Evolutionary conservation across 2,113 vertebrate species (phyloP).

Genomic region (Engystomops pustulosus): DNA sequence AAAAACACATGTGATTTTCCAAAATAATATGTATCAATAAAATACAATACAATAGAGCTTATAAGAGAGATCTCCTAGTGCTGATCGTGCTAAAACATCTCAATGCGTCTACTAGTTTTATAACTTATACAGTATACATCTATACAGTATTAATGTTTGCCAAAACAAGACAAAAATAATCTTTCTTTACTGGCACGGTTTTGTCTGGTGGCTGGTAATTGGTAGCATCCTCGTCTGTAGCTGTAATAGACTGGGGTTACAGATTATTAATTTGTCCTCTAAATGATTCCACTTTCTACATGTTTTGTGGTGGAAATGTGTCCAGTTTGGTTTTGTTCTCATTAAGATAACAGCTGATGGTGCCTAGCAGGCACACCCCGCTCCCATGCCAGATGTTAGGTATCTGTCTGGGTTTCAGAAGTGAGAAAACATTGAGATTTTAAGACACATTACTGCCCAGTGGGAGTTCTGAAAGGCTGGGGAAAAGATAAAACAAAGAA

Average conservation of each 20-base stretch:
- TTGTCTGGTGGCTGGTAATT: background rate
- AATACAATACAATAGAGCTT: too few relatives aligned
- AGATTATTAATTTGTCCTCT: conserved; percentile 18
- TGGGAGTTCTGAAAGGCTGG: conserved; percentile 23
- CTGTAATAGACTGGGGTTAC: background rate
- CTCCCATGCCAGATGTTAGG: conserved; percentile 48
- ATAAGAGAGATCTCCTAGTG: too few relatives aligned
- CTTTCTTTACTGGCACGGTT: background rate
- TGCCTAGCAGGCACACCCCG: conserved; percentile 46
- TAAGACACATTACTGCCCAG: conserved; percentile 31
- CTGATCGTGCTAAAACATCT: too few relatives aligned
- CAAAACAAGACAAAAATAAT: too few relatives aligned
- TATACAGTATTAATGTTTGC: too few relatives aligned
- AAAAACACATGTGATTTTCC: too few relatives aligned
- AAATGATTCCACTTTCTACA: conserved; percentile 14
- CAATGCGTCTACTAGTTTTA: too few relatives aligned
- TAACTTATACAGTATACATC: too few relatives aligned
- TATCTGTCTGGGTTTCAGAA: conserved; percentile 52
- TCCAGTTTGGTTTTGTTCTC: conserved; percentile 6
- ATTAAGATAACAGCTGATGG: conserved; percentile 42
- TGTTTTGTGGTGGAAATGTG: conserved; percentile 33
- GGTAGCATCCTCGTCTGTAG: background rate
- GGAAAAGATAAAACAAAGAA: background rate
- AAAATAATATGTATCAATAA: too few relatives aligned
- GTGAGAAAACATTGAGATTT: conserved; percentile 33